These are phyloP conservation scores for Psylliodes chrysocephalus DNA, from an alignment of 2,888 invertebrate species.

Conservation along the genomic window DNA sequence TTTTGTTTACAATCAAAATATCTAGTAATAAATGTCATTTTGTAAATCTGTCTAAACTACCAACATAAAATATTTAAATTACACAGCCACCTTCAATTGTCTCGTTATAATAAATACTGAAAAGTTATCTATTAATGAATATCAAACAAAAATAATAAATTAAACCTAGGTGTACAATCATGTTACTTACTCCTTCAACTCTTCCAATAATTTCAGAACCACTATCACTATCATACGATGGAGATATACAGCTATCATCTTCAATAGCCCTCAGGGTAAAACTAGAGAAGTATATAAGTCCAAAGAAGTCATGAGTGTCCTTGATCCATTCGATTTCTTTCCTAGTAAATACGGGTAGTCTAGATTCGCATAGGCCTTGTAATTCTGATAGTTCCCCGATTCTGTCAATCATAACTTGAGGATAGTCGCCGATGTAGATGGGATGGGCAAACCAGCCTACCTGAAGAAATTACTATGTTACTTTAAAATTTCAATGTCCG, in stretches of 20 bases:
- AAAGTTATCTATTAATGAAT: too few relatives aligned
- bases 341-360: constrained; percentile 70
- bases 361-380: constrained; percentile 65
- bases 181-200: background rate
- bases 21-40: too few relatives aligned
- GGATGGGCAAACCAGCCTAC: constrained; percentile 64
- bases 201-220: background rate
- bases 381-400: constrained; percentile 67
- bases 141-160: too few relatives aligned
- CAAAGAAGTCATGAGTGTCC: constrained; percentile 77
- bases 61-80: too few relatives aligned
- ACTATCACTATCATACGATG: constrained; percentile 1
- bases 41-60: too few relatives aligned
- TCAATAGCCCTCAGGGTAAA: background rate
- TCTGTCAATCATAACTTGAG: constrained; percentile 70
- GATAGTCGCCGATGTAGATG: constrained; percentile 75
- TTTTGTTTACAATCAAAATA: too few relatives aligned
- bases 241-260: background rate
- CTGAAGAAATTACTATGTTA: too few relatives aligned
- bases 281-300: constrained; percentile 60
- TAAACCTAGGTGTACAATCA: too few relatives aligned
- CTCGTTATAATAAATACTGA: too few relatives aligned
- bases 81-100: too few relatives aligned
- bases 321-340: constrained; percentile 70
- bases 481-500: too few relatives aligned